Conservation (phyloP, 2,797 vertebrate species). For the Peromyscus nudipes region DNA sequence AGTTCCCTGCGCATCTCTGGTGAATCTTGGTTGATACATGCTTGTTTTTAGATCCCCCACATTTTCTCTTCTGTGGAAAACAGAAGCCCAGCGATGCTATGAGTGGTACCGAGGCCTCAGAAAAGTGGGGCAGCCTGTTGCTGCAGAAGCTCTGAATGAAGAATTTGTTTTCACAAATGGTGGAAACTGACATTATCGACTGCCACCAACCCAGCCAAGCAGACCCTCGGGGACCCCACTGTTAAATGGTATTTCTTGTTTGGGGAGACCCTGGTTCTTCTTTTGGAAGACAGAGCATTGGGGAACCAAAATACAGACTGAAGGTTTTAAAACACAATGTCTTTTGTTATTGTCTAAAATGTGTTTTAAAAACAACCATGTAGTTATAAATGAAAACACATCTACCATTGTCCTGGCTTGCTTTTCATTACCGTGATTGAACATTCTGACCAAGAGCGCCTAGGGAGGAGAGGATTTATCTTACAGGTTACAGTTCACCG, state of each 20-base stretch:
- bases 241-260: neutral
- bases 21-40: neutral
- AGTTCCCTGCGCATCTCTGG: neutral
- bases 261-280: neutral
- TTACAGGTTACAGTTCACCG: neutral
- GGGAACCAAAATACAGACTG: neutral
- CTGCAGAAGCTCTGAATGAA: neutral
- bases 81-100: neutral
- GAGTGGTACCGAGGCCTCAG: neutral
- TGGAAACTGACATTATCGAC: neutral
- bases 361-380: constrained; percentile 49
- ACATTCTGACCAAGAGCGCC: neutral
- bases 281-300: neutral
- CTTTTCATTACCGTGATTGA: too few species aligned
- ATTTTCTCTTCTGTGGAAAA: constrained; percentile 1
- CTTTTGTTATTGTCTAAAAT: neutral
- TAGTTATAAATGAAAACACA: neutral
- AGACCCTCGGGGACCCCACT: neutral
- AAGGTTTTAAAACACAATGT: neutral
- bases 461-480: neutral
- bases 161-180: neutral
- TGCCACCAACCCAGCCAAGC: neutral
- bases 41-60: neutral
- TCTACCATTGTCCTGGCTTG: neutral
- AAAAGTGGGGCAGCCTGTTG: neutral